These are phyloP conservation scores for Epinephelus lanceolatus DNA, from an alignment of 2,113 vertebrate species.

Conservation along the genomic window DNA sequence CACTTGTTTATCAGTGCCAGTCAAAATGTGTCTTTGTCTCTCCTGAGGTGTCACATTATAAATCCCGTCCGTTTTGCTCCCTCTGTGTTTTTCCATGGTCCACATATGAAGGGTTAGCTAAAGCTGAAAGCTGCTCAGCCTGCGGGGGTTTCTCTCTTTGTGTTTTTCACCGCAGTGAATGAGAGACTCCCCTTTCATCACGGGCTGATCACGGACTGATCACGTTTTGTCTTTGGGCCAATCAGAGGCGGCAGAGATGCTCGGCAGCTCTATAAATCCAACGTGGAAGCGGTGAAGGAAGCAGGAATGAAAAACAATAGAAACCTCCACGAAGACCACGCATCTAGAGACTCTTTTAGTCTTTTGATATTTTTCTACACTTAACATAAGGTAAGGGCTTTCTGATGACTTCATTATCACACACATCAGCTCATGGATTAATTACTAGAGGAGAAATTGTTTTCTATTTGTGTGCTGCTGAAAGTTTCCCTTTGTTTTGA, in stretches of 20 bases:
- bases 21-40: not conserved
- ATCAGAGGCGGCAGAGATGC: constrained; percentile 26
- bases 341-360: not conserved
- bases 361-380: constrained; percentile 45
- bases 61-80: not conserved
- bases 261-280: constrained; percentile 48
- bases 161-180: not conserved
- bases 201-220: constrained; percentile 4
- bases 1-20: not conserved
- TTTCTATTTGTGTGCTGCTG: not conserved
- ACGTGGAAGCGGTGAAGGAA: accelerated
- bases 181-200: not conserved
- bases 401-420: no score
- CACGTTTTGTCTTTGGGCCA: constrained; percentile 48
- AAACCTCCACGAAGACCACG: not conserved
- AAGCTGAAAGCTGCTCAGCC: not conserved
- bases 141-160: not conserved
- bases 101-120: not conserved
- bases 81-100: not conserved
- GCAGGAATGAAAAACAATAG: constrained; percentile 70
- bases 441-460: not conserved
- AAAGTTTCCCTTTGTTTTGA: constrained; percentile 11
- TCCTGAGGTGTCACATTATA: not conserved
- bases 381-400: constrained; percentile 61
- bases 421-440: not conserved